Base-by-base conservation (phyloP, 2,797 vertebrate species). In the Echeneis naucrates region DNA sequence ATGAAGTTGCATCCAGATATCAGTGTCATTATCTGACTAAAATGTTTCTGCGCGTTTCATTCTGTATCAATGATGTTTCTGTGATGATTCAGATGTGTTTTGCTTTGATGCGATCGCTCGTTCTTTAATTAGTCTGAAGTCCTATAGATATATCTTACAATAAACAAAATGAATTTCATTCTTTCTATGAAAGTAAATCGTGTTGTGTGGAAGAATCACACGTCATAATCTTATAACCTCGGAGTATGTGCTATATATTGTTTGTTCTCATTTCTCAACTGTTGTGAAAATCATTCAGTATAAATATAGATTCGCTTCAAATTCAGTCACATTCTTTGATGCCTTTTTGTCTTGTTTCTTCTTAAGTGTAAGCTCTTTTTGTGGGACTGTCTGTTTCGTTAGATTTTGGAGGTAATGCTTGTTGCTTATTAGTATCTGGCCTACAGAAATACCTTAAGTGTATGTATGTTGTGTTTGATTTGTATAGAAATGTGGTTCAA, bases 161-260 rank as follows among this genome's bases (percentile, higher is more conserved):
- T 88, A 87, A 92, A 92, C 85, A 78, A 78, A 95, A 94, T 87
- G 79, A 90, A 92, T 88, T 93, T 92, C 93, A 92, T 98, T 97
- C 97, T 98, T 99, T 98, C 97, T 96, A 92, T 98, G 97, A 98
- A 98, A 98, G 97, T 95, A 91, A 94, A 94, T 86, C 90, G 92
- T 90, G 86, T 92, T 91, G 93, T 94, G 91, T 92, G 93, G 91
- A 94, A 84, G 90, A 93, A 85, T 92, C 95, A 95, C 92, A 81
- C 93, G 74, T 86, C 75, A 78, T 92, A 84, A 88, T 87, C 73
- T 77, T 77, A 73, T 86, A 76, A 89, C 77, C 75, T 72, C 69
- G 66, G 76, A 60, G 83, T 80, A 78, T 24, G 48, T 84, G 65
- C 75, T 89, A 54, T 59, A 65, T 72, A 68, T 77, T 76, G 68